phyloP scores from a whole-genome alignment of 1,140 invertebrate species.

The Drosophila repleta region DNA sequence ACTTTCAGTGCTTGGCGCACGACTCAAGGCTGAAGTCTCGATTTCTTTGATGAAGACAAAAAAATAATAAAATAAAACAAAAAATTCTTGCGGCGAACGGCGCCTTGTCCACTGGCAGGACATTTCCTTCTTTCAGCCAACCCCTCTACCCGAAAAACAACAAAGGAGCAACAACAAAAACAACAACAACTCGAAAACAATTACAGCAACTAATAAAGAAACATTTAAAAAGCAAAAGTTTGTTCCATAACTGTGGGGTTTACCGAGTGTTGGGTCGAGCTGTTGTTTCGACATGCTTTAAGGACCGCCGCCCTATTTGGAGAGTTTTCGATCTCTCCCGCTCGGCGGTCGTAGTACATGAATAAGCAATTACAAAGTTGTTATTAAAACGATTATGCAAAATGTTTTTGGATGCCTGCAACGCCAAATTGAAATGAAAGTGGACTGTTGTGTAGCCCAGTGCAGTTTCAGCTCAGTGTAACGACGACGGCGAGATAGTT shows the following conservation, averaged over 20 bases:
- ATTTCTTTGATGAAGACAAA: constrained; percentile 69
- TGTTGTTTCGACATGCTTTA: constrained; percentile 3
- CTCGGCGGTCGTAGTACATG: constrained; percentile 67
- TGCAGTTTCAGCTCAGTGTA: constrained; percentile 7
- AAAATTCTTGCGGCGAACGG: constrained; percentile 22
- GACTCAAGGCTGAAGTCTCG: constrained; percentile 60
- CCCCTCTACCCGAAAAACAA: constrained; percentile 19
- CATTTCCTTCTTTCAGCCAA: constrained; percentile 25
- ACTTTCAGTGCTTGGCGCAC: constrained; percentile 53
- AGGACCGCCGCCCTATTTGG: constrained; percentile 4
- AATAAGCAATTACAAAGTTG: constrained; percentile 83
- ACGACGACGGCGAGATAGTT: constrained; percentile 11
- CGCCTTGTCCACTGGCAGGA: constrained; percentile 38
- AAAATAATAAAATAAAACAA: constrained; percentile 14
- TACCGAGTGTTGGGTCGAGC: neutral
- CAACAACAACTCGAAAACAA: constrained; percentile 68
- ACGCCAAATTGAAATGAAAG: constrained; percentile 59
- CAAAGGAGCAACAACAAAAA: constrained; percentile 45
- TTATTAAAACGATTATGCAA: constrained; percentile 81
- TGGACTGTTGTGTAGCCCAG: constrained; percentile 33
- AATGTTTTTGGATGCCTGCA: constrained; percentile 42
- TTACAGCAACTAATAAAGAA: constrained; percentile 81
- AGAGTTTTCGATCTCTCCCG: constrained; percentile 32
- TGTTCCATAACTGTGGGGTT: constrained; percentile 44
- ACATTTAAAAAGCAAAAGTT: constrained; percentile 82